Percentiles rank a stretch among this genome's conserved stretches.
Evolutionary conservation across 2,888 invertebrate genomes (phyloP).

Genomic region (Microplitis manilae): DNA sequence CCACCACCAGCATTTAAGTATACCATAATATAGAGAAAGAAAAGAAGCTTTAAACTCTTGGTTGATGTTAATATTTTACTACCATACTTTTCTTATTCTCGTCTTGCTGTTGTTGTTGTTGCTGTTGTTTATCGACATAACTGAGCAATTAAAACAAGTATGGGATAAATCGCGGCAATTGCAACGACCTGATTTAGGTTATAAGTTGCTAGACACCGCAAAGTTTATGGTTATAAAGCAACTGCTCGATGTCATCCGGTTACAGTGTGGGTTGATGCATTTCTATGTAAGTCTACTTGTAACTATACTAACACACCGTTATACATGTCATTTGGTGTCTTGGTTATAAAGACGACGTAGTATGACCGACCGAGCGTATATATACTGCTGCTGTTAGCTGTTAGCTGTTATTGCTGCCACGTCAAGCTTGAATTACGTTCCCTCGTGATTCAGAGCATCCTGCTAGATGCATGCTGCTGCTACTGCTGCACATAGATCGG

Average conservation of each 20-base stretch:
- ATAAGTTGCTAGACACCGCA: slow-evolving; percentile 6
- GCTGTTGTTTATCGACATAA: slow-evolving; percentile 19
- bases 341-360: background rate
- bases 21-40: background rate
- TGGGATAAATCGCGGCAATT: slow-evolving; percentile 5
- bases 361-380: background rate
- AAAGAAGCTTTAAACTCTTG: background rate
- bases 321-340: slow-evolving; percentile 17
- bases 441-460: slow-evolving; percentile 39
- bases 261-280: slow-evolving; percentile 3
- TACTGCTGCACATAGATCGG: slow-evolving; percentile 17
- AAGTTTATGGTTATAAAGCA: background rate
- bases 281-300: slow-evolving; percentile 3
- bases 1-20: slow-evolving; percentile 18
- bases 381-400: background rate
- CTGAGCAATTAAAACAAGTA: slow-evolving; percentile 26
- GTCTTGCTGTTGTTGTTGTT: background rate
- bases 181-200: slow-evolving; percentile 9
- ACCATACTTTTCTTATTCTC: background rate
- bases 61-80: background rate
- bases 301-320: slow-evolving; percentile 31
- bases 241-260: slow-evolving; percentile 17
- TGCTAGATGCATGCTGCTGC: background rate
- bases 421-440: slow-evolving; percentile 37
- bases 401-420: slow-evolving; percentile 11